Evolutionary conservation across 1,140 invertebrate genomes (phyloP).

Genomic region (Hycleus phaleratus): DNA sequence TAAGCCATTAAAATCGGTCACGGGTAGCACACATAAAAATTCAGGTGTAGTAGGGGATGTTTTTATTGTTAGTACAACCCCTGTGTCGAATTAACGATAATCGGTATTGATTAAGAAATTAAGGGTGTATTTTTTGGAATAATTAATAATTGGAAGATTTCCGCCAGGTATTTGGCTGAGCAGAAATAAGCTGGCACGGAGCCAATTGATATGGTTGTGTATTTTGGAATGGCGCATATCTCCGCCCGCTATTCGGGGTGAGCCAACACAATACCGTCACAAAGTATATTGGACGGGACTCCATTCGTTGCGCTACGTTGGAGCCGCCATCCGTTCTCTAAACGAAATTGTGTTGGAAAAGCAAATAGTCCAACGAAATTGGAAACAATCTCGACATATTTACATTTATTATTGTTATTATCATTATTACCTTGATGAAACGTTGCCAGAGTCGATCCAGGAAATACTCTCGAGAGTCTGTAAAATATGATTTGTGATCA

Average conservation of each 20-base stretch:
- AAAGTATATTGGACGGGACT: slow-evolving; percentile 32
- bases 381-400: neutral
- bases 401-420: neutral
- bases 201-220: slow-evolving; percentile 20
- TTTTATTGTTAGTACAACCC: neutral
- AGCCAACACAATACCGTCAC: slow-evolving; percentile 22
- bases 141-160: slow-evolving; percentile 2
- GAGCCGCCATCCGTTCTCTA: slow-evolving; percentile 20
- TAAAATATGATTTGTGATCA: slow-evolving; percentile 22
- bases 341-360: too few relatives aligned
- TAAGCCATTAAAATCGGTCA: slow-evolving; percentile 32
- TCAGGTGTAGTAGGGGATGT: slow-evolving; percentile 21
- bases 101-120: too few relatives aligned
- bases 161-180: neutral
- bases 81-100: too few relatives aligned
- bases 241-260: slow-evolving; percentile 29
- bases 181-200: slow-evolving; percentile 7
- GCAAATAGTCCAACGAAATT: neutral
- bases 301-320: slow-evolving; percentile 28
- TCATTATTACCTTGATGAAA: slow-evolving; percentile 37
- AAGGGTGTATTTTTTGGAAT: slow-evolving; percentile 20
- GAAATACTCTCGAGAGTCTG: slow-evolving; percentile 42
- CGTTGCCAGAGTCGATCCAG: slow-evolving; percentile 35
- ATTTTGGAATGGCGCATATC: slow-evolving; percentile 27
- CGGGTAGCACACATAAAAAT: slow-evolving; percentile 26